Conservation (phyloP, 2,888 invertebrate genomes). For the Hymenopus coronatus region DNA sequence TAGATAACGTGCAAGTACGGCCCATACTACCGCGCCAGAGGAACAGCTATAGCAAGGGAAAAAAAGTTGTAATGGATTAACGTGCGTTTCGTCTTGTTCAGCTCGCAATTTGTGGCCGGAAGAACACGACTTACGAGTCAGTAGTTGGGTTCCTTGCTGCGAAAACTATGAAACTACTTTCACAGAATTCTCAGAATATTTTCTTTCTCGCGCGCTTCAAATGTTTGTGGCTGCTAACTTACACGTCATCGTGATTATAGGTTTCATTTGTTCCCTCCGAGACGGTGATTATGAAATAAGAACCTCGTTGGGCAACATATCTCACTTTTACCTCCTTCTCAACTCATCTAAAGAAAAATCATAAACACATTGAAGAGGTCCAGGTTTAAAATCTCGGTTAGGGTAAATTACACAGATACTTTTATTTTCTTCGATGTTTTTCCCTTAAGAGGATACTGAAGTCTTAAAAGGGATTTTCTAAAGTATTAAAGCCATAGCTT, state of each 20-base stretch:
- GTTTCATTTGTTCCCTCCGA: background rate
- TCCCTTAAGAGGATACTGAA: too few relatives aligned
- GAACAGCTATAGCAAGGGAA: background rate
- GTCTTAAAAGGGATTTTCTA: too few relatives aligned
- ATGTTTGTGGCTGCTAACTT: background rate
- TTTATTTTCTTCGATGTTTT: too few relatives aligned
- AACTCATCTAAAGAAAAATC: too few relatives aligned
- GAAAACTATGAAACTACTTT: background rate
- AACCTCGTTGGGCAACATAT: background rate
- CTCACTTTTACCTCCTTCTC: background rate
- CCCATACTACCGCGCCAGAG: background rate
- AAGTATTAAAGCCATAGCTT: too few relatives aligned
- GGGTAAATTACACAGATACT: too few relatives aligned
- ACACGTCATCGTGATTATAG: background rate
- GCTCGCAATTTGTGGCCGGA: background rate
- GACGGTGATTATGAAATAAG: background rate
- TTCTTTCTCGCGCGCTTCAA: background rate
- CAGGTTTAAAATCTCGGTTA: too few relatives aligned
- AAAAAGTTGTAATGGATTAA: background rate
- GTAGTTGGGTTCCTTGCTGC: background rate
- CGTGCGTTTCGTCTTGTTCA: background rate
- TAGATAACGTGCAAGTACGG: background rate
- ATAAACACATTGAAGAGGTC: too few relatives aligned
- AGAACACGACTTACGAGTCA: background rate
- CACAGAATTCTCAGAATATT: background rate